A percentile compares a stretch with the other conserved stretches of the same genome.
Conservation (phyloP, 2,888 invertebrate genomes). For the Cancer borealis region DNA sequence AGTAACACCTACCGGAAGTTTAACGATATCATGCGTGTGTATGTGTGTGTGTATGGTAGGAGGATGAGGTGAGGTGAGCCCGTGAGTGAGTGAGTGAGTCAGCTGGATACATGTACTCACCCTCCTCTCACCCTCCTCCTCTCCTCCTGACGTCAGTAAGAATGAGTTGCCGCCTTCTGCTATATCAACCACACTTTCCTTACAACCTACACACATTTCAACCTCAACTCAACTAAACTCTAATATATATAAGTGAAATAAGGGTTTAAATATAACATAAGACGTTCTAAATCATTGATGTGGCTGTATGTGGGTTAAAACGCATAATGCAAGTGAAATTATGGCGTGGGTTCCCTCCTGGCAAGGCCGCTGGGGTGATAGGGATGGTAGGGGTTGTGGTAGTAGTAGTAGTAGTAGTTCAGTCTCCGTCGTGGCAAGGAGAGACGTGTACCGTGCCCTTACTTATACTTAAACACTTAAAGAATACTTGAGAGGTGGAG, state of each 20-base stretch:
- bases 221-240: neutral
- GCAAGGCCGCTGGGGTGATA: neutral
- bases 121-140: neutral
- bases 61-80: neutral
- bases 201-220: neutral
- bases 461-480: neutral
- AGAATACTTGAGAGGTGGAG: neutral
- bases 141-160: neutral
- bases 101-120: neutral
- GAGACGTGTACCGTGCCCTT: neutral
- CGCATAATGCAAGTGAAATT: neutral
- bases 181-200: neutral
- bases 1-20: neutral
- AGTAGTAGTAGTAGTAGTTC: neutral
- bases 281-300: neutral
- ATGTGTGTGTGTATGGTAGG: neutral
- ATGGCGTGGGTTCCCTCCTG: neutral
- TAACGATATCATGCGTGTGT: too few relatives aligned
- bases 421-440: too few relatives aligned
- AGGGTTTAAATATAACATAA: neutral
- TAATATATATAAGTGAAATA: neutral
- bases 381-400: neutral
- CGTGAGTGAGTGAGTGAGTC: neutral
- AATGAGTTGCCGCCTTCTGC: neutral
- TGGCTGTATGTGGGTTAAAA: neutral